Evolutionary conservation across 1,140 invertebrate species (phyloP).

Genomic region (Lamellibrachia luymesi): DNA sequence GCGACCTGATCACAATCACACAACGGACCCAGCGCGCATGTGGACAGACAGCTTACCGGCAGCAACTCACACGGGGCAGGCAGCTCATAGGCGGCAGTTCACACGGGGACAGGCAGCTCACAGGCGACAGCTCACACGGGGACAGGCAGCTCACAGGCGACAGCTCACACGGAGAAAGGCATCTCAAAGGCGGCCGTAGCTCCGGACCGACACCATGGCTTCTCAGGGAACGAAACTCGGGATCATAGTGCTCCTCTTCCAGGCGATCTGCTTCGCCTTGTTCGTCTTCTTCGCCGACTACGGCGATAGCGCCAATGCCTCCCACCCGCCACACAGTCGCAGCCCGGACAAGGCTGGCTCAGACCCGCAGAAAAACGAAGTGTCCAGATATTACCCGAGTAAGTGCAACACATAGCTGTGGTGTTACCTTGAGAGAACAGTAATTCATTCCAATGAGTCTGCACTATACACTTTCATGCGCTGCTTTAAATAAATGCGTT

Average conservation of each 20-base stretch:
- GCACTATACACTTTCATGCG: too few species aligned
- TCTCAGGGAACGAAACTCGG: constrained; percentile 36
- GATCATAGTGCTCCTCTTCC: constrained; percentile 42
- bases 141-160: background rate
- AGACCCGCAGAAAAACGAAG: constrained; percentile 10
- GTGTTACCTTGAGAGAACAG: too few species aligned
- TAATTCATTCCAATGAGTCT: too few species aligned
- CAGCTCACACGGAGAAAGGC: background rate
- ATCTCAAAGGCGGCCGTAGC: background rate
- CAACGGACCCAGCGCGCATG: background rate
- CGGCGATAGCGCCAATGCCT: constrained; percentile 47
- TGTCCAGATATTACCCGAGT: constrained; percentile 38
- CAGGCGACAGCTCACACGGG: too few species aligned
- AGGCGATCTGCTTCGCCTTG: constrained; percentile 54
- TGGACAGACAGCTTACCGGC: background rate
- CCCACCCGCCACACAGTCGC: background rate
- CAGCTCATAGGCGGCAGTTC: background rate
- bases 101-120: too few species aligned
- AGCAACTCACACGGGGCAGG: too few species aligned
- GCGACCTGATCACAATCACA: background rate
- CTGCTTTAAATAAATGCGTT: too few species aligned
- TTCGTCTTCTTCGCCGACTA: constrained; percentile 55
- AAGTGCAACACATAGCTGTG: constrained; percentile 20
- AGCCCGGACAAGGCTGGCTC: background rate
- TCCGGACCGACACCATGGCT: background rate